These are phyloP conservation scores for Aethes cnicana DNA, from an alignment of 2,888 invertebrate genomes.

Conservation along the genomic window DNA sequence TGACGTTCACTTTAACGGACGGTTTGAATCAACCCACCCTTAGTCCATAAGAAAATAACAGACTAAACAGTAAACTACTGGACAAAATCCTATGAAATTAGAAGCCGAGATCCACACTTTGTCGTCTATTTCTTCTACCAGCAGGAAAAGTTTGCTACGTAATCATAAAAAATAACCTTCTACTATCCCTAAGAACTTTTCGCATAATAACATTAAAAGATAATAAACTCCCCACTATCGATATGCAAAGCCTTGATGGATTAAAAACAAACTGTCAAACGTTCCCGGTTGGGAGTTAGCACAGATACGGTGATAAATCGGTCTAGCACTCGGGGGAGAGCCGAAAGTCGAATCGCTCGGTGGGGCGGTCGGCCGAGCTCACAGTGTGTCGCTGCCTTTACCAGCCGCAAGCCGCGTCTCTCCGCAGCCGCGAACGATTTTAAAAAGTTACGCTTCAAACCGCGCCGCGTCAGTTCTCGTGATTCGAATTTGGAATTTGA, in stretches of 20 bases:
- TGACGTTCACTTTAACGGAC: too few relatives aligned
- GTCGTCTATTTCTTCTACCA: too few relatives aligned
- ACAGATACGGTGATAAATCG: slow-evolving; percentile 69
- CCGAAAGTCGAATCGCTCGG: slow-evolving; percentile 76
- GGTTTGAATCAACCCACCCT: too few relatives aligned
- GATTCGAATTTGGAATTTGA: slow-evolving; percentile 20
- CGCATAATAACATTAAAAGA: too few relatives aligned
- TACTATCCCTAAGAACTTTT: too few relatives aligned
- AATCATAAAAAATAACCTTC: too few relatives aligned
- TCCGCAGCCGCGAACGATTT: slow-evolving; percentile 35
- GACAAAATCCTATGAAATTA: too few relatives aligned
- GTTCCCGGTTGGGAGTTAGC: slow-evolving; percentile 30
- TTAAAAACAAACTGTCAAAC: slow-evolving; percentile 33
- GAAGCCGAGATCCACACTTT: too few relatives aligned
- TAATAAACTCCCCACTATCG: neutral
- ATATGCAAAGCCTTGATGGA: slow-evolving; percentile 24
- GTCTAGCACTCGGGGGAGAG: slow-evolving; percentile 66
- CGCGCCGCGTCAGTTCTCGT: slow-evolving; percentile 6
- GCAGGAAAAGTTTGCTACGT: too few relatives aligned
- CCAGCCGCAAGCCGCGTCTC: slow-evolving; percentile 61
- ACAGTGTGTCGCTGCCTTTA: slow-evolving; percentile 71
- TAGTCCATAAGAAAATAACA: too few relatives aligned
- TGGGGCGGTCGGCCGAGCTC: slow-evolving; percentile 59
- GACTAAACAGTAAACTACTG: too few relatives aligned
- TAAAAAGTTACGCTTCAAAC: slow-evolving; percentile 28